A percentile compares a stretch with the other conserved stretches of the same genome.
These are phyloP conservation scores for Montifringilla adamsi DNA, from an alignment of 2,113 vertebrate genomes.

Conservation along the genomic window DNA sequence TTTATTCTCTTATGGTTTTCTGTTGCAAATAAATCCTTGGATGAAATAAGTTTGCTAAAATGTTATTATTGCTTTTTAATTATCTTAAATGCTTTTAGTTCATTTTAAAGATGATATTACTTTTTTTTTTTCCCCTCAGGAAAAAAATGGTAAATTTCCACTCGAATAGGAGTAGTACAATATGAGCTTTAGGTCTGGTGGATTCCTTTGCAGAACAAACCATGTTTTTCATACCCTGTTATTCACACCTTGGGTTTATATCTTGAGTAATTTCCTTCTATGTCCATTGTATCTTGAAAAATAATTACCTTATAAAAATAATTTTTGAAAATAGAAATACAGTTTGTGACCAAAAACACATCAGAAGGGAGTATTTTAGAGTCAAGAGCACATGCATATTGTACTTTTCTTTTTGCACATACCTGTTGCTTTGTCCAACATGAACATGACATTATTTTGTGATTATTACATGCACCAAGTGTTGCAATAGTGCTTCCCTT, in stretches of 20 bases:
- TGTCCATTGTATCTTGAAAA: neutral
- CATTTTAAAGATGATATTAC: neutral
- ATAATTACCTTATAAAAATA: neutral
- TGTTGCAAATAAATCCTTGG: neutral
- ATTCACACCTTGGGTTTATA: neutral
- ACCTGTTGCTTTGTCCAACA: neutral
- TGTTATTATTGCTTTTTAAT: neutral
- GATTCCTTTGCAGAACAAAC: neutral
- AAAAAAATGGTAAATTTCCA: neutral
- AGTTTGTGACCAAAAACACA: neutral
- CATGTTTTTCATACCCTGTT: neutral
- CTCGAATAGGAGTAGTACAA: neutral
- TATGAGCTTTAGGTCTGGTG: neutral
- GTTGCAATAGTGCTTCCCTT: neutral
- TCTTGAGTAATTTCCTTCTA: neutral
- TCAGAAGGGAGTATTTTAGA: neutral
- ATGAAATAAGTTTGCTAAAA: neutral
- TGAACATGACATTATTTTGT: neutral
- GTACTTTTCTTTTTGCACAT: neutral
- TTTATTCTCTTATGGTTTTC: neutral
- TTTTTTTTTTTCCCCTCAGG: neutral
- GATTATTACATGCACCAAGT: accelerated
- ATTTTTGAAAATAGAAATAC: neutral
- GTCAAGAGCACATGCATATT: neutral
- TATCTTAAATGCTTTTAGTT: neutral